Evolutionary conservation across 2,888 invertebrate species (phyloP).

Genomic region (Chloromyia formosa): DNA sequence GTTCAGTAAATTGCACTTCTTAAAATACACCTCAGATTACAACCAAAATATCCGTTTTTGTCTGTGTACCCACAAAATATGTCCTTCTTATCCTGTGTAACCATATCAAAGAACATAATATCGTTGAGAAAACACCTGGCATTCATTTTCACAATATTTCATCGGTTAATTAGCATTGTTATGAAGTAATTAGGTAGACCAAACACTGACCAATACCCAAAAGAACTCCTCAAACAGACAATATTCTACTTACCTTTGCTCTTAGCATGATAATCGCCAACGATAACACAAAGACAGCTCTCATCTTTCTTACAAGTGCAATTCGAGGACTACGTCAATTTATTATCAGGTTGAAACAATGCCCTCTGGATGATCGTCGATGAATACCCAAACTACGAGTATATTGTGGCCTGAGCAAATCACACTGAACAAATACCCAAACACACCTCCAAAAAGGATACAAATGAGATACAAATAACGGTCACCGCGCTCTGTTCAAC

Average conservation of each 20-base stretch:
- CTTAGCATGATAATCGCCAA: constrained; percentile 61
- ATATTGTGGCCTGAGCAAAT: not conserved
- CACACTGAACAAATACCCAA: constrained; percentile 2
- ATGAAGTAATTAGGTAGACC: constrained; percentile 15
- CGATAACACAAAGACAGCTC: constrained; percentile 59
- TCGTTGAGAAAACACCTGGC: not conserved
- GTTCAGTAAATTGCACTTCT: too few species aligned
- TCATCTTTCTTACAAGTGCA: constrained; percentile 54
- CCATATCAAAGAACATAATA: too few species aligned
- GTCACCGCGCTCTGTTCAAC: not conserved
- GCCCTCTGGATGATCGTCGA: not conserved
- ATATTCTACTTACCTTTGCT: constrained; percentile 59
- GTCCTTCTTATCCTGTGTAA: too few species aligned
- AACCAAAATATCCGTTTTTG: too few species aligned
- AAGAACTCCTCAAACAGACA: not conserved
- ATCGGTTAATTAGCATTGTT: constrained; percentile 18
- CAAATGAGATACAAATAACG: constrained; percentile 21
- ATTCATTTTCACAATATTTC: not conserved
- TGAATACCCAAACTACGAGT: too few species aligned
- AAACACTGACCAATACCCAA: not conserved
- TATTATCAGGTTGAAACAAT: constrained; percentile 9
- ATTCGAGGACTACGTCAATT: constrained; percentile 7
- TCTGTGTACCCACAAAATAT: too few species aligned
- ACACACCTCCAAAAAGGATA: not conserved
- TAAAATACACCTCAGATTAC: too few species aligned